phyloP scores from a whole-genome alignment of 2,797 vertebrate species.

The Pristis pectinata region DNA sequence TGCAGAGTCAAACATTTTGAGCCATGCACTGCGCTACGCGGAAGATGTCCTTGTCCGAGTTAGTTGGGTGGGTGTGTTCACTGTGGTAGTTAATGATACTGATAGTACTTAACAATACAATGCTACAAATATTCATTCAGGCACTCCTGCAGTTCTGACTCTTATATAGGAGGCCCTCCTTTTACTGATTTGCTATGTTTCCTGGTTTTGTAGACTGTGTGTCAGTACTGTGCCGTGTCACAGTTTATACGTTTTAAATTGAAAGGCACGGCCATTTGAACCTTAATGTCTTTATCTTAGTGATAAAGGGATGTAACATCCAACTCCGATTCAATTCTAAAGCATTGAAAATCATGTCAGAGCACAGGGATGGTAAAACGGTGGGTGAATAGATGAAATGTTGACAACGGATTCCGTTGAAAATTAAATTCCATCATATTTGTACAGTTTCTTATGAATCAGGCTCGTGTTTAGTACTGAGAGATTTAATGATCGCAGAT shows the following conservation, averaged over 20 bases:
- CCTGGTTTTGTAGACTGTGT: slow-evolving; percentile 5
- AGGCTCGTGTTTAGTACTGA: slow-evolving; percentile 93
- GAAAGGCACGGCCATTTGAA: slow-evolving; percentile 36
- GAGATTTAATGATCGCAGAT: slow-evolving; percentile 99
- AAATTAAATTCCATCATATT: slow-evolving; percentile 99
- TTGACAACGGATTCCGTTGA: slow-evolving; percentile 97
- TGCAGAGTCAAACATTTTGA: no score
- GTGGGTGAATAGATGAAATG: slow-evolving; percentile 73
- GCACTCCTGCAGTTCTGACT: neutral
- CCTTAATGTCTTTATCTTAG: slow-evolving; percentile 37
- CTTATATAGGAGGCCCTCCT: neutral
- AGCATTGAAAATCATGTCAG: slow-evolving; percentile 34
- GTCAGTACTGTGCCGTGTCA: neutral
- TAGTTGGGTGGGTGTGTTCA: neutral
- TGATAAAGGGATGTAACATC: slow-evolving; percentile 38
- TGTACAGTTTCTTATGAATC: slow-evolving; percentile 95
- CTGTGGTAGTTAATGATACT: neutral
- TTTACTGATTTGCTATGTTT: slow-evolving; percentile 1
- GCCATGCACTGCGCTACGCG: no score
- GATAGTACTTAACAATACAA: neutral
- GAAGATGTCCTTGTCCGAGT: neutral
- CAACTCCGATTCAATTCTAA: slow-evolving; percentile 37
- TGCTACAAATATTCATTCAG: neutral
- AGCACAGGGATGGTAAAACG: slow-evolving; percentile 57
- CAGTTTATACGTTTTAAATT: slow-evolving; percentile 30